Conservation (phyloP, 2,888 invertebrate genomes). For the Podotricha telesiphe region DNA sequence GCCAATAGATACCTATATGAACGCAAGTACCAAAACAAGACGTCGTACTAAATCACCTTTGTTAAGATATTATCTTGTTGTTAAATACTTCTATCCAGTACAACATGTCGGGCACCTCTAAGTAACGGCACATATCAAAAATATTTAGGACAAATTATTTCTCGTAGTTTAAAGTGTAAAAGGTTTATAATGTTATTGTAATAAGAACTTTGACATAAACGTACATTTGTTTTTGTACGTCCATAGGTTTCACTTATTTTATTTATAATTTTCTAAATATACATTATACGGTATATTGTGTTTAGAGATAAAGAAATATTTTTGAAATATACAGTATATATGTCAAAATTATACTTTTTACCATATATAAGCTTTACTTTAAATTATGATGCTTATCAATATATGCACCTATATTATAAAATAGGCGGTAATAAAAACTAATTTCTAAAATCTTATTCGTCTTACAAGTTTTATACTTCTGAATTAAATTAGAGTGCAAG, state of each 20-base stretch:
- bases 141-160: slow-evolving; percentile 65
- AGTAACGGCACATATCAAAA: slow-evolving; percentile 71
- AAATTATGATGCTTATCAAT: too few species aligned
- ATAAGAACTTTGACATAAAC: not conserved
- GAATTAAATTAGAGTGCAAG: not conserved
- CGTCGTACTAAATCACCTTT: slow-evolving; percentile 82
- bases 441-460: not conserved
- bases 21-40: slow-evolving; percentile 79
- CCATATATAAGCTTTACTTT: too few species aligned
- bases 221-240: not conserved
- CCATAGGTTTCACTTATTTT: too few species aligned
- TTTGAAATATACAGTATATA: too few species aligned
- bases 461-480: not conserved
- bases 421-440: too few species aligned
- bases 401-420: too few species aligned
- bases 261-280: too few species aligned
- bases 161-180: slow-evolving; percentile 28
- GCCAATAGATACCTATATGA: slow-evolving; percentile 75
- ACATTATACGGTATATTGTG: too few species aligned
- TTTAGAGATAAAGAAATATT: too few species aligned
- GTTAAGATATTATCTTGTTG: slow-evolving; percentile 82
- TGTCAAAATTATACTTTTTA: too few species aligned
- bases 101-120: slow-evolving; percentile 74
- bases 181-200: not conserved
- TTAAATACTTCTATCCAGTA: slow-evolving; percentile 82